Evolutionary conservation across 1,140 invertebrate genomes (phyloP), one percentile per base, ranked within the genome.

Genomic region (Drosophila orosa): DNA sequence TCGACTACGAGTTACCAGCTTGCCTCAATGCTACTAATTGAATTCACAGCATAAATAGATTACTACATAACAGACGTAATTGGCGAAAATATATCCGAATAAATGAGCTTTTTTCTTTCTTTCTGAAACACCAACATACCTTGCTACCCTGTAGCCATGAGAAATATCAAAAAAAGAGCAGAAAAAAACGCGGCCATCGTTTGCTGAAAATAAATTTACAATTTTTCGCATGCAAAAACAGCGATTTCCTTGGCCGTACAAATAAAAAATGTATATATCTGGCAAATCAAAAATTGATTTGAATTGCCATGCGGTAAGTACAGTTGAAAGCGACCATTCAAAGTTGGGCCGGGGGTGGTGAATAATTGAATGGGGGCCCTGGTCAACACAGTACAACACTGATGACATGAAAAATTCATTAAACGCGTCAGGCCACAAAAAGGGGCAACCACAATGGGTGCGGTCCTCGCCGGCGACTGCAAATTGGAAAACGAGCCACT

Each of bases 281-380:
- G 77, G 42, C 48, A 67, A 82, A 87, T 89, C 84, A 87, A 89
- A 89, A 89, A 89, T 89, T 89, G 80, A 89, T 89, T 90, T 89
- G 77, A 84, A 89, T 89, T 68, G 77, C 68, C 54, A 65, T 84
- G 84, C 80, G 84, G 84, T 90, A 75, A 90, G 69, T 66, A 90
- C 73, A 85, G 80, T 80, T 74, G 77, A 90, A 66, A 54, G 50
- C 50, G 8, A 22, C 50, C 50, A 54, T 54, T 54, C 19, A 54
- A 54, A 54, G 31, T 54, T 60, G 62, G 47, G 13, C 10, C n/a
- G 19, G 12, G 25, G 48, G 42, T 37, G 40, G 62, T 58, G 58
- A 74, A 61, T 77, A 58, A 57, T 66, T 73, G 66, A 72, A 71
- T 71, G 52, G 47, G 67, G 65, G 67, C 29, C 74, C 40, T 60